A percentile compares a stretch with the other conserved stretches of the same genome.
Conservation (phyloP, 2,888 invertebrate genomes). For the Limnephilus auricula region DNA sequence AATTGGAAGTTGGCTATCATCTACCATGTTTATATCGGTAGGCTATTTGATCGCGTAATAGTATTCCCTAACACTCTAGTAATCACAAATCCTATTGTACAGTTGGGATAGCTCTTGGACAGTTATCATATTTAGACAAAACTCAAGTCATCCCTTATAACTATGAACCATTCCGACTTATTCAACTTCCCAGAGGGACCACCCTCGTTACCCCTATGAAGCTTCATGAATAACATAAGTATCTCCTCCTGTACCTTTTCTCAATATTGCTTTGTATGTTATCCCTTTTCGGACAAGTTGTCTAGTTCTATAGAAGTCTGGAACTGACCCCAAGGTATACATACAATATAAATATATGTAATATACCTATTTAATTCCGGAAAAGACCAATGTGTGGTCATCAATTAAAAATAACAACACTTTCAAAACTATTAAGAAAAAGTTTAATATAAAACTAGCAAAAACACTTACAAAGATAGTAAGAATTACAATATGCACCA, state of each 20-base stretch:
- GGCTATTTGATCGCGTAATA: not conserved
- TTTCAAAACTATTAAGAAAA: not conserved
- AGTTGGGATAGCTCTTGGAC: not conserved
- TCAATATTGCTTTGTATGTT: not conserved
- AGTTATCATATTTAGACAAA: not conserved
- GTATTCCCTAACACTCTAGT: not conserved
- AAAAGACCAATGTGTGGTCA: not conserved
- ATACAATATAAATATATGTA: not conserved
- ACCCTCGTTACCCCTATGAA: not conserved
- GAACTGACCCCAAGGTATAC: too few relatives aligned
- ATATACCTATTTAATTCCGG: not conserved
- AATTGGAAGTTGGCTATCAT: not conserved
- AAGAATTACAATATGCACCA: not conserved
- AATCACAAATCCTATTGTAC: not conserved
- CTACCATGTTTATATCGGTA: not conserved
- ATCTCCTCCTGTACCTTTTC: not conserved
- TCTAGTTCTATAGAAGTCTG: not conserved
- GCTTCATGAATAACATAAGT: not conserved
- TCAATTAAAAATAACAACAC: not conserved
- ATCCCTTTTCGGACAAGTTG: not conserved
- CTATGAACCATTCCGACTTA: not conserved
- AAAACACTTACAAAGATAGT: not conserved
- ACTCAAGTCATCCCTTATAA: not conserved
- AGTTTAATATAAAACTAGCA: not conserved
- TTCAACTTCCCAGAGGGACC: not conserved